A percentile compares a stretch with the other conserved stretches of the same genome.
Conservation (phyloP, 2,113 vertebrate genomes). For the Eclectus roratus region DNA sequence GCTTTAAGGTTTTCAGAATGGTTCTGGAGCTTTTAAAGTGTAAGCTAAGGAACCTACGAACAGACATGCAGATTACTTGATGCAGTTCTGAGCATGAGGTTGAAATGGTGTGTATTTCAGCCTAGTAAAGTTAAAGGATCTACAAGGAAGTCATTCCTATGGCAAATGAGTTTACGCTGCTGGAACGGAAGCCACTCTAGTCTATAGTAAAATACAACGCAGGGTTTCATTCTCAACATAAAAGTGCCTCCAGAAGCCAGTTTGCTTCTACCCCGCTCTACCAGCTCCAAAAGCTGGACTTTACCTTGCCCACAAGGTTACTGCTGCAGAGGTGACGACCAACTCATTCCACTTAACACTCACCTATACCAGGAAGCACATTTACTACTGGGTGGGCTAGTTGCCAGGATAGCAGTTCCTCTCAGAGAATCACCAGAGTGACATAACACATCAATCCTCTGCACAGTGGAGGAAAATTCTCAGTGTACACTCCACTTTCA, state of each 20-base stretch:
- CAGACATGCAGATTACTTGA: accelerated
- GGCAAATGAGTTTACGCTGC: background rate
- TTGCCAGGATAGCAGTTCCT: background rate
- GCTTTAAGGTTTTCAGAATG: background rate
- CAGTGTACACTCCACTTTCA: accelerated
- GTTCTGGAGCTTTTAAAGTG: background rate
- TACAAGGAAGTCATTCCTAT: background rate
- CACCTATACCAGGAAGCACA: background rate
- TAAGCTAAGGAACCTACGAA: background rate
- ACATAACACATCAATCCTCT: background rate
- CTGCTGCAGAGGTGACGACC: background rate
- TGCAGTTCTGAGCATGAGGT: background rate
- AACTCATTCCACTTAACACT: background rate
- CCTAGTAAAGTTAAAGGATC: background rate
- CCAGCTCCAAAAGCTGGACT: conserved; percentile 2
- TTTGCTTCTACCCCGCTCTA: background rate
- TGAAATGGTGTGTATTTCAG: background rate
- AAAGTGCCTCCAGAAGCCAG: background rate
- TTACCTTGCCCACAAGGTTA: background rate
- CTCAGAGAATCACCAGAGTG: background rate
- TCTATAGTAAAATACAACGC: background rate
- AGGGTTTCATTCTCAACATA: background rate
- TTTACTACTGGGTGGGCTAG: background rate
- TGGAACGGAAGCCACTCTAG: background rate
- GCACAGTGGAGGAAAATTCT: background rate